phyloP scores from a whole-genome alignment of 2,888 invertebrate species.

The Lomographa bimaculata region DNA sequence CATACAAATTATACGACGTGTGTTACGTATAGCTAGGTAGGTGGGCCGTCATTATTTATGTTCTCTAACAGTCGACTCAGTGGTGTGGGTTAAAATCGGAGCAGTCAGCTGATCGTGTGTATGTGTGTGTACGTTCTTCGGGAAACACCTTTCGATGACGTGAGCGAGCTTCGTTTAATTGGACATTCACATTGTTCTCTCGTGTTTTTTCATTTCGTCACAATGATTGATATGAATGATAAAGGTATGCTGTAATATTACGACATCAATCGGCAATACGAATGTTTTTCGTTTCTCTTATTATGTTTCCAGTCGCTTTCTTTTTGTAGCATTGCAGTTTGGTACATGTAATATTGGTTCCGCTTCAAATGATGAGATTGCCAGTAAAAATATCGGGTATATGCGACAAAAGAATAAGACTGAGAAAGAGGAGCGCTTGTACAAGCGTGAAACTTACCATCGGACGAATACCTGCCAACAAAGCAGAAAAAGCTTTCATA shows the following conservation, averaged over 20 bases:
- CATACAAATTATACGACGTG: constrained; percentile 80
- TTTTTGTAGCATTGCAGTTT: too few relatives aligned
- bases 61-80: constrained; percentile 78
- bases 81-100: constrained; percentile 83
- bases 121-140: constrained; percentile 78
- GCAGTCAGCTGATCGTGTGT: constrained; percentile 77
- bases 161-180: constrained; percentile 80
- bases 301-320: constrained; percentile 38
- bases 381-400: too few relatives aligned
- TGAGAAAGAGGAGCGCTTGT: too few relatives aligned
- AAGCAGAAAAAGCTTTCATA: too few relatives aligned
- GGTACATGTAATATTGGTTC: too few relatives aligned
- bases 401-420: too few relatives aligned
- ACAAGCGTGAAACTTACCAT: too few relatives aligned
- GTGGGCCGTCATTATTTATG: constrained; percentile 83
- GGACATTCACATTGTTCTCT: constrained; percentile 80
- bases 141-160: constrained; percentile 84
- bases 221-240: constrained; percentile 51
- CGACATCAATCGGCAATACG: constrained; percentile 24
- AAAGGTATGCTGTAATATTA: constrained; percentile 40
- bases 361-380: too few relatives aligned
- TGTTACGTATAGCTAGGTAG: constrained; percentile 81
- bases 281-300: constrained; percentile 30
- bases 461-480: too few relatives aligned
- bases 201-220: constrained; percentile 59